These are phyloP conservation scores for Poecilia wingei DNA, from an alignment of 2,797 vertebrate species.

Conservation along the genomic window DNA sequence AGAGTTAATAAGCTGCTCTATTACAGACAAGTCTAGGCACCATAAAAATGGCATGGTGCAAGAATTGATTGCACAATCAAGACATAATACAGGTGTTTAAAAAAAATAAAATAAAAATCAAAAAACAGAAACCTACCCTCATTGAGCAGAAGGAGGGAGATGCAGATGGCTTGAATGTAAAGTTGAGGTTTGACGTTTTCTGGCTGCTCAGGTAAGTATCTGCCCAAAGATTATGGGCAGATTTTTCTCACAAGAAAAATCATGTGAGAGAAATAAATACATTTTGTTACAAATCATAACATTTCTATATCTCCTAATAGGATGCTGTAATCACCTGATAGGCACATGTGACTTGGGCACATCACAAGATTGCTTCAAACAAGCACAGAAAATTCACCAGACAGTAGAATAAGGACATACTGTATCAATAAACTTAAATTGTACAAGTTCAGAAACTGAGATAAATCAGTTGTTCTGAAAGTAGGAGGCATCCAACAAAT, in stretches of 20 bases:
- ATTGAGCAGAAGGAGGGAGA: constrained; percentile 8
- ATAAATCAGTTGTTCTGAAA: neutral
- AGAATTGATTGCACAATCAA: neutral
- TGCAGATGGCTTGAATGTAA: constrained; percentile 5
- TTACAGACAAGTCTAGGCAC: neutral
- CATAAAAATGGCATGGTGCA: neutral
- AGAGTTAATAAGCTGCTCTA: neutral
- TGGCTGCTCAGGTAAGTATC: neutral
- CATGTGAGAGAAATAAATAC: neutral
- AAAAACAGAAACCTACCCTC: neutral
- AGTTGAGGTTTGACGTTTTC: neutral
- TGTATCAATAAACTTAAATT: neutral
- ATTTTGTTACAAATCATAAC: neutral
- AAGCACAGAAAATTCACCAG: neutral
- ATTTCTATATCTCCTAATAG: neutral
- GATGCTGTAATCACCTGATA: neutral
- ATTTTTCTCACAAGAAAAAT: too few species aligned
- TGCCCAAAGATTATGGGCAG: too few species aligned
- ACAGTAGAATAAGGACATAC: neutral
- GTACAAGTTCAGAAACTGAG: neutral
- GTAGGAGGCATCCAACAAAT: neutral
- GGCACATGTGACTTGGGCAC: neutral
- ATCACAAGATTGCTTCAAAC: neutral
- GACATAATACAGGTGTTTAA: neutral
- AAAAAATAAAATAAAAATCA: neutral